Percentiles rank a stretch among this genome's conserved stretches.
These are phyloP conservation scores for Erebia aethiops DNA, from an alignment of 2,888 invertebrate genomes.

Conservation along the genomic window DNA sequence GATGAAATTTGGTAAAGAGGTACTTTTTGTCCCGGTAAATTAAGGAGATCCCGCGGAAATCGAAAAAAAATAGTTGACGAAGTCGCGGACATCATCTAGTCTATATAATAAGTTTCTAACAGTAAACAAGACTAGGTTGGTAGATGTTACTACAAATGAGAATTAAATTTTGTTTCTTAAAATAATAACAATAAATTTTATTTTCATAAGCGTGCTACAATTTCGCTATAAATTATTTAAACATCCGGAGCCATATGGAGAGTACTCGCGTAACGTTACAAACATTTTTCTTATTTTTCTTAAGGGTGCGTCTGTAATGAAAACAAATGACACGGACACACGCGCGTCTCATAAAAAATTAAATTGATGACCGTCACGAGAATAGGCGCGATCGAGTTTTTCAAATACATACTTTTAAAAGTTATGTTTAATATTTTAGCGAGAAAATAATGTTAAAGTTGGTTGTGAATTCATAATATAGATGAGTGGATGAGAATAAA, in stretches of 20 bases:
- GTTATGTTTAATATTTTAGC: conserved; percentile 20
- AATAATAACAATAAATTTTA: background rate
- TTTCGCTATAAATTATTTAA: conserved; percentile 19
- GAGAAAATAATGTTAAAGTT: conserved; percentile 8
- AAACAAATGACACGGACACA: conserved; percentile 75
- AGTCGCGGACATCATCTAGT: too few relatives aligned
- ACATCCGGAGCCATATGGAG: background rate
- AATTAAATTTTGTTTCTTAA: too few relatives aligned
- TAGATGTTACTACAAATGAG: too few relatives aligned
- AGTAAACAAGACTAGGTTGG: too few relatives aligned
- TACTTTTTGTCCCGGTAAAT: too few relatives aligned
- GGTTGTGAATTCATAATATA: background rate
- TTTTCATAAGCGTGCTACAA: background rate
- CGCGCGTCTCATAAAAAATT: conserved; percentile 74
- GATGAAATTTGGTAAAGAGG: too few relatives aligned
- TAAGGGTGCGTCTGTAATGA: conserved; percentile 68
- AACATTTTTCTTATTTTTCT: conserved; percentile 43
- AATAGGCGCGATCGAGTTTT: conserved; percentile 69
- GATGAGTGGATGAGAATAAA: background rate
- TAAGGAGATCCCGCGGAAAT: too few relatives aligned
- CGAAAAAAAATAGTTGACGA: too few relatives aligned
- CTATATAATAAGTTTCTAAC: too few relatives aligned
- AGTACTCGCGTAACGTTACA: background rate
- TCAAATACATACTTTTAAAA: conserved; percentile 37
- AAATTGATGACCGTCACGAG: conserved; percentile 66